Evolutionary conservation across 2,888 invertebrate genomes (phyloP), one percentile per base, ranked within the genome.

Genomic region (Sepioteuthis lessoniana): DNA sequence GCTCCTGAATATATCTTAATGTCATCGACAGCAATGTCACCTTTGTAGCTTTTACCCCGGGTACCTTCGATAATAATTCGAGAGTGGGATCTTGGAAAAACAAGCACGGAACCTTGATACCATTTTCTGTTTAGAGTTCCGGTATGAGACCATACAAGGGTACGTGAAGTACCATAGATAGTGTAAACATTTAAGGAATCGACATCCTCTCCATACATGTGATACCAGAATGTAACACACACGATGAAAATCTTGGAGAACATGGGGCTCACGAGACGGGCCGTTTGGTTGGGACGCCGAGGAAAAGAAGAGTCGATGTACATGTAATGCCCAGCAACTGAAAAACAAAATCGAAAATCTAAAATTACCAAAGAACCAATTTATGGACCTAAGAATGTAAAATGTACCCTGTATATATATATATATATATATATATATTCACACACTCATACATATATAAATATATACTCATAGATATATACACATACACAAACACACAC

Each of bases 21-120:
- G 94, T 97, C 97, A 95, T 97, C 97, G n/a, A 97, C 94, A 0
- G 95, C 96, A 94, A 97, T 96, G 94, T 96, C 96, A 37, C 96
- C 96, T 90, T 95, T 94, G 95, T 96, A 96, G 94, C 96, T 95
- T 31, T 95, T 95, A 31, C 97, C 97, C 21, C 96, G 95, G 55
- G 96, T 95, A 19, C 96, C 97, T 94, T 97, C 97, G 95, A 97
- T 96, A 28, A 96, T 95, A 38, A 97, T 94, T 94, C 96, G 95
- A 94, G 95, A 96, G 50, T 76, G 46, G 13, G 94, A 91, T n/a
- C 94, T 92, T 37, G 95, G 95, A 8, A 95, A 92, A 25, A 95
- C 93, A 0, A 95, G 94, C 38, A 94, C 94, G 25, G 76, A 76
- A n/a, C 76, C 96, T 42, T 95, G 95, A 94, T 95, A 95, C 97